Evolutionary conservation across 2,888 invertebrate genomes (phyloP).

Genomic region (Trichopria drosophilae): DNA sequence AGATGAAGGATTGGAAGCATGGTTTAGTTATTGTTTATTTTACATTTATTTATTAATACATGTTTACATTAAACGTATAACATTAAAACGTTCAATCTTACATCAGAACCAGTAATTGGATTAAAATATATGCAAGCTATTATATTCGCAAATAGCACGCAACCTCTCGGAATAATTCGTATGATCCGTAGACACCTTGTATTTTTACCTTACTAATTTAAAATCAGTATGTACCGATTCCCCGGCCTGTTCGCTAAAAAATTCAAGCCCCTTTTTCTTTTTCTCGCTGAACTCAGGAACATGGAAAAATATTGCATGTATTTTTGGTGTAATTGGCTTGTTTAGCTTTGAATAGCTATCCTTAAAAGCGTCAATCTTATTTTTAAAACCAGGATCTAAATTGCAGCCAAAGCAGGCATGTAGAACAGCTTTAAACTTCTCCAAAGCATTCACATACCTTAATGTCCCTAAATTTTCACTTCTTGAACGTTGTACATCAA

Average conservation of each 20-base stretch:
- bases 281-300: background rate
- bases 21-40: no score
- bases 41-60: no score
- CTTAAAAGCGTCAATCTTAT: conserved; percentile 1
- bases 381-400: conserved; percentile 5
- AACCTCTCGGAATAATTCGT: no score
- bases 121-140: no score
- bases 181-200: no score
- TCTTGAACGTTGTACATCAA: no score
- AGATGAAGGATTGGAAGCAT: no score
- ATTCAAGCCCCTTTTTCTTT: background rate
- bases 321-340: conserved; percentile 7
- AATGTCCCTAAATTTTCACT: conserved; percentile 2
- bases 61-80: no score
- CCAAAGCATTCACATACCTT: background rate
- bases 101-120: no score
- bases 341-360: background rate
- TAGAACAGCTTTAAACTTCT: conserved; percentile 6
- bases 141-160: no score
- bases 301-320: conserved; percentile 6
- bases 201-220: background rate
- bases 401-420: conserved; percentile 2
- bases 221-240: conserved; percentile 8
- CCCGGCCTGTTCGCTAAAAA: conserved; percentile 9
- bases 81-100: no score